These are phyloP conservation scores for Orussus abietinus DNA, from an alignment of 1,140 invertebrate species.

Conservation along the genomic window DNA sequence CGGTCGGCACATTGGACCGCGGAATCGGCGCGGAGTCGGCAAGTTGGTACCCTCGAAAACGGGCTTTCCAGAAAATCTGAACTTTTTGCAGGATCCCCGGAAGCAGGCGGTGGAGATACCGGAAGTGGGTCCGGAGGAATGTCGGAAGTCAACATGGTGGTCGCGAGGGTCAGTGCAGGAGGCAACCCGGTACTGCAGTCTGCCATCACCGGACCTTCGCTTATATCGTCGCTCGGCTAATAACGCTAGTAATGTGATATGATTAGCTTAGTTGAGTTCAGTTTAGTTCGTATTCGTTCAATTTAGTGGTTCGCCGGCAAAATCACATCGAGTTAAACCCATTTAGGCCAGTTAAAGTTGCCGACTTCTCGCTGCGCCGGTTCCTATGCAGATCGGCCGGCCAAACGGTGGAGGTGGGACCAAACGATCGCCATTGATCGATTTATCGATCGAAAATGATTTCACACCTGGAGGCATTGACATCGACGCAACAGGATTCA, in stretches of 20 bases:
- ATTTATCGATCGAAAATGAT: not conserved
- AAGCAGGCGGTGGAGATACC: slow-evolving; percentile 21
- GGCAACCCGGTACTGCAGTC: slow-evolving; percentile 47
- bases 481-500: too few relatives aligned
- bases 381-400: slow-evolving; percentile 5
- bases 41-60: slow-evolving; percentile 11
- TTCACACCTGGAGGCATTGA: too few relatives aligned
- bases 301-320: slow-evolving; percentile 51
- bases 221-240: slow-evolving; percentile 53
- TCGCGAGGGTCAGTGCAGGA: slow-evolving; percentile 48
- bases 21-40: not conserved
- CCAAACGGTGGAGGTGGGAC: not conserved
- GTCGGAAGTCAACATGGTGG: slow-evolving; percentile 17
- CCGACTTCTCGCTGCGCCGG: slow-evolving; percentile 35
- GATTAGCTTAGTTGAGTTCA: slow-evolving; percentile 56
- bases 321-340: slow-evolving; percentile 53
- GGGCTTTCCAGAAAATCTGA: slow-evolving; percentile 14
- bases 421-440: not conserved
- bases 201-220: slow-evolving; percentile 47
- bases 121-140: slow-evolving; percentile 18
- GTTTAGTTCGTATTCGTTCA: slow-evolving; percentile 55
- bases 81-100: slow-evolving; percentile 14
- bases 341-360: slow-evolving; percentile 51
- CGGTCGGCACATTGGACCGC: not conserved
- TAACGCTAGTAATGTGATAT: slow-evolving; percentile 55